Conservation (phyloP, 2,797 vertebrate genomes). For the Pygocentrus nattereri region DNA sequence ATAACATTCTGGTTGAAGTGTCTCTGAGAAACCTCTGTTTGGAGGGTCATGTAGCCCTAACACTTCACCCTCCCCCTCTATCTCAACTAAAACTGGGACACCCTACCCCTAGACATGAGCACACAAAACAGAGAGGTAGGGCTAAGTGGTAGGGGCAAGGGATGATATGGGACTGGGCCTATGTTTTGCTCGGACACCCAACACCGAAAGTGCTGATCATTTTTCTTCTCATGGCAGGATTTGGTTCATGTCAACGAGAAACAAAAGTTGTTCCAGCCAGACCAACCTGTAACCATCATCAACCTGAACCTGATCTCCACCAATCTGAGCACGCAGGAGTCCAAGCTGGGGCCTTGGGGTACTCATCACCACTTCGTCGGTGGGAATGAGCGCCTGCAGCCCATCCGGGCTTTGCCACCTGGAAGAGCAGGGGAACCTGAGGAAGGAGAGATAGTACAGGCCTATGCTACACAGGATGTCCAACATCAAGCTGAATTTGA, state of each 20-base stretch:
- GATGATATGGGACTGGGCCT: too few species aligned
- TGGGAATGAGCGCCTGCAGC: neutral
- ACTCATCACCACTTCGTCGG: neutral
- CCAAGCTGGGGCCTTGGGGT: neutral
- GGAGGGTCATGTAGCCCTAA: too few species aligned
- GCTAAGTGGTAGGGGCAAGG: too few species aligned
- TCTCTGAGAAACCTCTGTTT: too few species aligned
- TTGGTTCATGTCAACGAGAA: neutral
- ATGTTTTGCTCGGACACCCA: too few species aligned
- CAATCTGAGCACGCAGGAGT: neutral
- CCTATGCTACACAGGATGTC: neutral
- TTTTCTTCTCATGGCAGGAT: neutral
- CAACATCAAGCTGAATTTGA: neutral
- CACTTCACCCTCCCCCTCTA: too few species aligned
- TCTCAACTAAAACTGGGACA: too few species aligned
- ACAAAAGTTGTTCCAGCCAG: slow-evolving; percentile 22
- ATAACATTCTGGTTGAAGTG: too few species aligned
- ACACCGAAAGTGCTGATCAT: neutral
- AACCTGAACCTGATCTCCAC: slow-evolving; percentile 28
- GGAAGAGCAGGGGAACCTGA: neutral
- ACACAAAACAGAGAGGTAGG: too few species aligned
- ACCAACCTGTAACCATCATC: slow-evolving; percentile 24
- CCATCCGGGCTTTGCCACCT: neutral
- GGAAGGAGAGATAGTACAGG: neutral
- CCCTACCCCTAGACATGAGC: too few species aligned